Conservation (phyloP, 2,888 invertebrate species). For the Silvanus unidentatus region DNA sequence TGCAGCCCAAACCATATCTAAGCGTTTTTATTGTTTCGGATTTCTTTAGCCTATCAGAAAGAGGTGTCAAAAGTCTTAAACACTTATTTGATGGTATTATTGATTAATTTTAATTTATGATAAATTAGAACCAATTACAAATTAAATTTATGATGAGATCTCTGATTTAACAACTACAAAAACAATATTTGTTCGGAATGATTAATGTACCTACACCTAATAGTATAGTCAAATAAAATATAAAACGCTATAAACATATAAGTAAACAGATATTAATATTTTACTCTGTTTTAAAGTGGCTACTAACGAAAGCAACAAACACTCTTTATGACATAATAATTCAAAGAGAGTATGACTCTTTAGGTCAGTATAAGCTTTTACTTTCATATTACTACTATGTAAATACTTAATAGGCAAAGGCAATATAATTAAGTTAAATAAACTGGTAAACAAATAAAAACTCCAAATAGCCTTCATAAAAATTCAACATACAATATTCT, state of each 20-base stretch:
- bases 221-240: slow-evolving; percentile 32
- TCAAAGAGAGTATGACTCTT: slow-evolving; percentile 34
- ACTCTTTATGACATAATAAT: slow-evolving; percentile 43
- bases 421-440: slow-evolving; percentile 44
- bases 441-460: slow-evolving; percentile 45
- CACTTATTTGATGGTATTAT: too few species aligned
- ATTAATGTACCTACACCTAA: slow-evolving; percentile 26
- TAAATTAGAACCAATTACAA: too few species aligned
- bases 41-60: too few species aligned
- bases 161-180: not conserved
- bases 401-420: slow-evolving; percentile 42
- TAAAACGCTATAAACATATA: slow-evolving; percentile 34
- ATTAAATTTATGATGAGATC: too few species aligned
- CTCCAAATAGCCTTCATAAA: slow-evolving; percentile 38
- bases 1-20: too few species aligned
- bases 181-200: slow-evolving; percentile 25
- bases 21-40: too few species aligned
- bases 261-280: slow-evolving; percentile 38
- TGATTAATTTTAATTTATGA: too few species aligned
- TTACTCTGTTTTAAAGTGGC: slow-evolving; percentile 41
- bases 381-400: slow-evolving; percentile 39
- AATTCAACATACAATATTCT: slow-evolving; percentile 23
- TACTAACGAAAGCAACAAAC: slow-evolving; percentile 45
- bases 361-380: slow-evolving; percentile 45
- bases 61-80: too few species aligned